Evolutionary conservation across 1,140 invertebrate species (phyloP).

Genomic region (Planococcus citri): DNA sequence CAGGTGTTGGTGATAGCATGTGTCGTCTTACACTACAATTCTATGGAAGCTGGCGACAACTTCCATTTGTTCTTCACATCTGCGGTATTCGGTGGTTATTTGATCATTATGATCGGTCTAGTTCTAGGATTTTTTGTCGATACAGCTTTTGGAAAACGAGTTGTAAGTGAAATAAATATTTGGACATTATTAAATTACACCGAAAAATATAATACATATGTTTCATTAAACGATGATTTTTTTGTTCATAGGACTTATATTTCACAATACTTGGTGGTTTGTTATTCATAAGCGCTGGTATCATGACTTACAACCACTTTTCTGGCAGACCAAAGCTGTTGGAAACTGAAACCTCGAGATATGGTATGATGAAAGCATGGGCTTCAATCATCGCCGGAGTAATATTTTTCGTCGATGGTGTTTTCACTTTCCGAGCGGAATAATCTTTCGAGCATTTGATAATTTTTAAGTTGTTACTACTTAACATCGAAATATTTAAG

Average conservation of each 20-base stretch:
- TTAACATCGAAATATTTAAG: too few species aligned
- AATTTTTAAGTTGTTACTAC: not conserved
- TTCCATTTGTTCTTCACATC: not conserved
- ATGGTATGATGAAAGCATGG: constrained; percentile 4
- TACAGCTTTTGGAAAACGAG: constrained; percentile 16
- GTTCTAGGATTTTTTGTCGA: constrained; percentile 11
- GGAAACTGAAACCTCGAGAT: not conserved
- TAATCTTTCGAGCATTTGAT: not conserved
- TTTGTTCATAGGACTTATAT: constrained; percentile 15
- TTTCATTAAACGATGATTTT: not conserved
- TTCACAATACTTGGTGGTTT: constrained; percentile 16
- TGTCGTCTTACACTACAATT: constrained; percentile 2
- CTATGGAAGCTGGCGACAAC: not conserved
- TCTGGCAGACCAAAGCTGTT: not conserved
- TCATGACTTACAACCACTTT: not conserved
- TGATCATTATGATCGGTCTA: constrained; percentile 8
- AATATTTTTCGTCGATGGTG: not conserved
- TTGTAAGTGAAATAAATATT: not conserved
- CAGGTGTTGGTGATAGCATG: constrained; percentile 10
- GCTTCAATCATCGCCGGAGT: not conserved
- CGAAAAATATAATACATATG: not conserved
- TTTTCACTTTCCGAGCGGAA: constrained; percentile 3
- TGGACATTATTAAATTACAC: too few species aligned
- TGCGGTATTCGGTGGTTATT: constrained; percentile 3
- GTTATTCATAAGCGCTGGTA: not conserved